A percentile compares a stretch with the other conserved stretches of the same genome.
Conservation (phyloP, 2,888 invertebrate genomes). For the Copidosoma aretas region DNA sequence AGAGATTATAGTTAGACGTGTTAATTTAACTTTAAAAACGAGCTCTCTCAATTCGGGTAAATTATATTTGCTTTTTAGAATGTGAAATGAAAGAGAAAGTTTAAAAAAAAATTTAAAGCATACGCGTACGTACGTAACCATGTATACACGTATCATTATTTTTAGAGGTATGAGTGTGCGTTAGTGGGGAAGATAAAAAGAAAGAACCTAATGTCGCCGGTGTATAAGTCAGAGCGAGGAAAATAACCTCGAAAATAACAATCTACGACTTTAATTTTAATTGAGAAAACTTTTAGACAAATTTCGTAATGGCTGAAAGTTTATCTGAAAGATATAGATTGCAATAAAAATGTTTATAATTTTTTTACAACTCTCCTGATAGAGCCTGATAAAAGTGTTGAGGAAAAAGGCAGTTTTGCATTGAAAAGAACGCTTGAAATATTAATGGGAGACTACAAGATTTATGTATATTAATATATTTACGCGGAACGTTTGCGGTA, state of each 20-base stretch:
- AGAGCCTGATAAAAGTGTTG: no score
- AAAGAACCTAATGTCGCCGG: constrained; percentile 31
- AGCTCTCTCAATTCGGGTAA: no score
- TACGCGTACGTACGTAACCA: not conserved
- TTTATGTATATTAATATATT: no score
- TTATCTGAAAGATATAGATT: no score
- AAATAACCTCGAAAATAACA: not conserved
- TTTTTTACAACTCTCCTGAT: no score
- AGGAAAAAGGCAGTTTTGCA: no score
- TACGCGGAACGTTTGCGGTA: no score
- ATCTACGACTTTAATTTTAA: not conserved
- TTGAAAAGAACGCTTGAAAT: no score
- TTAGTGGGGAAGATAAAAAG: constrained; percentile 21
- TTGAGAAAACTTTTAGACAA: not conserved
- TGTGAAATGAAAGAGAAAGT: constrained; percentile 31
- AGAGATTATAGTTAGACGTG: no score
- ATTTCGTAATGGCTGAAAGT: not conserved
- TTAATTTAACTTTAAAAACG: no score
- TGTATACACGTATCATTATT: not conserved
- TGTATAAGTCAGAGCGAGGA: not conserved
- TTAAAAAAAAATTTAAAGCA: constrained; percentile 28
- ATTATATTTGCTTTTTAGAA: not conserved
- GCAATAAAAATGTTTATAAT: no score
- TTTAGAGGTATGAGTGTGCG: constrained; percentile 1
- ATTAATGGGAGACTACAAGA: no score